Evolutionary conservation across 2,888 invertebrate species (phyloP).

Genomic region (Aphodius granarius): DNA sequence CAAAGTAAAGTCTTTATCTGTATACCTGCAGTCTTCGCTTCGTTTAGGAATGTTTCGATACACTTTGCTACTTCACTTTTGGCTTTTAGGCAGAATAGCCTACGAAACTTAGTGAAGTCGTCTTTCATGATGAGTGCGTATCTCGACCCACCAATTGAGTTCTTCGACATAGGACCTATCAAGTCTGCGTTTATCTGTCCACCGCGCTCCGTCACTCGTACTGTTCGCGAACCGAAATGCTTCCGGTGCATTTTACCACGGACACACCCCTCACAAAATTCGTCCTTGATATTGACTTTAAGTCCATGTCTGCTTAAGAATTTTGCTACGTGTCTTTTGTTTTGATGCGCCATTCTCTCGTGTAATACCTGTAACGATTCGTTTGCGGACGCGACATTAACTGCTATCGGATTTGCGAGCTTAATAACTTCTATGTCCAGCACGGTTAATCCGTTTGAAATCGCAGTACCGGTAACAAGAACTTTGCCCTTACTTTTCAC

Average conservation of each 20-base stretch:
- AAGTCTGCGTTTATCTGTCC: conserved; percentile 1
- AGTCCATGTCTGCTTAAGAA: not conserved
- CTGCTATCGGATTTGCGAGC: not conserved
- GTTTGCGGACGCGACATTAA: not conserved
- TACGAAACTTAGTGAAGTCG: conserved; percentile 32
- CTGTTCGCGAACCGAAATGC: conserved; percentile 5
- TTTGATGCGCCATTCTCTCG: conserved; percentile 3
- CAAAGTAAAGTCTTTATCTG: conserved; percentile 35
- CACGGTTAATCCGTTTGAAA: not conserved
- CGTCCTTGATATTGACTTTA: not conserved
- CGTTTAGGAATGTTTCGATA: conserved; percentile 33
- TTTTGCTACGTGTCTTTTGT: not conserved
- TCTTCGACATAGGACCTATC: not conserved
- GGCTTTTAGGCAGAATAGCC: conserved; percentile 32
- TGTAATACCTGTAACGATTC: conserved; percentile 1
- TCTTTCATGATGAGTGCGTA: conserved; percentile 30
- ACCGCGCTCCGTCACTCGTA: not conserved
- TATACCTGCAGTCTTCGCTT: conserved; percentile 38
- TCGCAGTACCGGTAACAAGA: not conserved
- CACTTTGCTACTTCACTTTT: conserved; percentile 30
- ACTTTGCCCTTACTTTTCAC: not conserved
- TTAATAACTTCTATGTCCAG: not conserved
- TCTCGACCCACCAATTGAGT: conserved; percentile 6
- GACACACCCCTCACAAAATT: not conserved
- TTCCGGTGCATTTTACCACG: conserved; percentile 2